phyloP scores from a whole-genome alignment of 2,113 vertebrate species.

The Pachypanchax playfairii region DNA sequence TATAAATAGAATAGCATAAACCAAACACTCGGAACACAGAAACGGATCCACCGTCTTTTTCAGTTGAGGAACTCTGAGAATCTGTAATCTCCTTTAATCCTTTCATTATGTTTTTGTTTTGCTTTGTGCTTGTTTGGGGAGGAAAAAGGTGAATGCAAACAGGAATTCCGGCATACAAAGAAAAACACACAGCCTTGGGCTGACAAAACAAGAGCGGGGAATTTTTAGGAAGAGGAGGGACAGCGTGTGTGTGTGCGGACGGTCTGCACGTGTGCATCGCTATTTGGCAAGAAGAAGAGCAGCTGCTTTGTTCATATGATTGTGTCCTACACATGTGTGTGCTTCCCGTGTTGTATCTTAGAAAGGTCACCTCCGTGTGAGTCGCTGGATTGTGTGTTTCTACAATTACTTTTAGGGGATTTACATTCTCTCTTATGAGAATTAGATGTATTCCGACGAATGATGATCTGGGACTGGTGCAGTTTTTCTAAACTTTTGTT shows the following conservation, averaged over 20 bases:
- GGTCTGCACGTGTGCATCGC: conserved; percentile 38
- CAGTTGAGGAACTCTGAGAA: conserved; percentile 63
- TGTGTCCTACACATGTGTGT: conserved; percentile 11
- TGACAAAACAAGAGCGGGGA: conserved; percentile 69
- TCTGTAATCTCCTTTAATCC: conserved; percentile 75
- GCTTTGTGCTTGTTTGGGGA: conserved; percentile 60
- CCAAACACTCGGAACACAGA: conserved; percentile 3
- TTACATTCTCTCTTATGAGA: conserved; percentile 1
- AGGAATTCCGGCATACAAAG: conserved; percentile 78
- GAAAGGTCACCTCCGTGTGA: conserved; percentile 32
- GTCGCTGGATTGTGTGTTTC: conserved; percentile 31
- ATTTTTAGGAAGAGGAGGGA: conserved; percentile 52
- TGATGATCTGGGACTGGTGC: no score
- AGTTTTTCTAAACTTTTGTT: neutral
- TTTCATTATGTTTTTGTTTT: conserved; percentile 77
- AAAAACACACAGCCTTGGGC: conserved; percentile 72
- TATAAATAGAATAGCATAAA: no score
- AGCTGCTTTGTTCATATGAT: conserved; percentile 38
- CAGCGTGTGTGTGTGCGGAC: conserved; percentile 35
- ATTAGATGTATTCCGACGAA: conserved; percentile 41
- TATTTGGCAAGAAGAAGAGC: conserved; percentile 50
- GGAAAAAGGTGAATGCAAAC: conserved; percentile 75
- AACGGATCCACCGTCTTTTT: conserved; percentile 37
- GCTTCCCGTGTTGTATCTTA: conserved; percentile 8
- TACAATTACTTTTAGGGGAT: conserved; percentile 19